Base-by-base conservation (phyloP, 2,797 vertebrate genomes). In the Micrastur ruficollis region DNA sequence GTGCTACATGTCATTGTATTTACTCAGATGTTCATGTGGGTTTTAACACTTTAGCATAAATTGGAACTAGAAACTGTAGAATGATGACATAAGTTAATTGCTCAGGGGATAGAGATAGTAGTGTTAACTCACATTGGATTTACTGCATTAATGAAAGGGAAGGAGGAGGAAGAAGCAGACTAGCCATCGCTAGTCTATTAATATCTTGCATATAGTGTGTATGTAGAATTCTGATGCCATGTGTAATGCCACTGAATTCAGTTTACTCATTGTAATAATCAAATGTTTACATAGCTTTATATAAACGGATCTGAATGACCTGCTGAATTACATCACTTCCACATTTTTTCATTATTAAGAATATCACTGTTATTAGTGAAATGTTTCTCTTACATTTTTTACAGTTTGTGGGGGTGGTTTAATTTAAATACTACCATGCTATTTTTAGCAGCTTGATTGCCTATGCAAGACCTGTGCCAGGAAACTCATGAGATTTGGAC, bases 401-500 rank as follows among this genome's bases (percentile, higher is more conserved):
- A 16, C 10, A 4, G 11, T 12, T 44, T 17, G 23, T 22, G 40
- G 25, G 4, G 8, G 14, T 7, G 0, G 13, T 12, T n/a, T 14
- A 16, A 19, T 38, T 74, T 44, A 32, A 86, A 58, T 73, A 20
- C 6, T 53, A 4, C 3, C 9, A 0, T 19, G 36, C 5, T 71
- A 2, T 16, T 78, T 63, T 72, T 46, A 44, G 52, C 53, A 14
- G 14, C 19, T 32, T 7, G 11, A 23, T 50, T 72, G 22, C 12
- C 27, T 56, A 0, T 10, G 36, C 32, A 27, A 62, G 29, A 5
- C 5, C 31, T 36, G 4, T 44, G 59, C 38, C 15, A 27, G 50
- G 52, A 58, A 34, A 22, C n/a, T 62, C 1, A 0, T 25, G 42
- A 1, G 55, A 15, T 53, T 72, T 5, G 9, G 31, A 6, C 1